Percentiles rank a stretch among this genome's conserved stretches.
Evolutionary conservation across 2,113 vertebrate genomes (phyloP).

Genomic region (Martes martes): DNA sequence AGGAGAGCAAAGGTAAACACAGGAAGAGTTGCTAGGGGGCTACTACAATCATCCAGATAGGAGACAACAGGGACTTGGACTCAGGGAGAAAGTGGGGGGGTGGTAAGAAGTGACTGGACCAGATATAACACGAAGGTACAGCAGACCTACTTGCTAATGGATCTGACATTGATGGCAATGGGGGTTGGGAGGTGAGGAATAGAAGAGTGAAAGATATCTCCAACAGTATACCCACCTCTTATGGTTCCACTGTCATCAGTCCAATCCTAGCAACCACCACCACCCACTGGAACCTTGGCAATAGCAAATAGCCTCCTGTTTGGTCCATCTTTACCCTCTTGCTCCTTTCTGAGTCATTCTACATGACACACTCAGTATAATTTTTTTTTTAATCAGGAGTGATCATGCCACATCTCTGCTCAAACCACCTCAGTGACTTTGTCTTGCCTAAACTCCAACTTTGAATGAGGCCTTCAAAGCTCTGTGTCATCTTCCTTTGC

Average conservation of each 20-base stretch:
- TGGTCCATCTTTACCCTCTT: not conserved
- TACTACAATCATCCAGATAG: not conserved
- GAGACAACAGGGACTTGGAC: not conserved
- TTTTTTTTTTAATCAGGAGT: not conserved
- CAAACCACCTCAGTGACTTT: not conserved
- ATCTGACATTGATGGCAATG: not conserved
- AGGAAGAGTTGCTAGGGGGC: not conserved
- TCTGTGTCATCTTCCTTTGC: not conserved
- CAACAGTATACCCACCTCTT: not conserved
- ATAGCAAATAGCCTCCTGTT: not conserved
- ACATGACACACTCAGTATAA: not conserved
- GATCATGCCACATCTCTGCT: not conserved
- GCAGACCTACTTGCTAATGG: not conserved
- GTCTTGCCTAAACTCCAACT: not conserved
- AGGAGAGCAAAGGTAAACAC: not conserved
- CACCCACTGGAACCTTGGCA: not conserved
- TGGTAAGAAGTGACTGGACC: not conserved
- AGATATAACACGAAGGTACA: not conserved
- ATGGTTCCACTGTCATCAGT: not conserved
- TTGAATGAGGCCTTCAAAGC: not conserved
- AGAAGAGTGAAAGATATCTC: not conserved
- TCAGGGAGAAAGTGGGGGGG: rapidly evolving
- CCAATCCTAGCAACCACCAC: not conserved
- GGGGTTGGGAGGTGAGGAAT: not conserved
- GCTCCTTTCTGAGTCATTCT: not conserved